Evolutionary conservation across 2,888 invertebrate species (phyloP), one percentile per base, ranked within the genome.

Genomic region (Trachelus troglodyta): DNA sequence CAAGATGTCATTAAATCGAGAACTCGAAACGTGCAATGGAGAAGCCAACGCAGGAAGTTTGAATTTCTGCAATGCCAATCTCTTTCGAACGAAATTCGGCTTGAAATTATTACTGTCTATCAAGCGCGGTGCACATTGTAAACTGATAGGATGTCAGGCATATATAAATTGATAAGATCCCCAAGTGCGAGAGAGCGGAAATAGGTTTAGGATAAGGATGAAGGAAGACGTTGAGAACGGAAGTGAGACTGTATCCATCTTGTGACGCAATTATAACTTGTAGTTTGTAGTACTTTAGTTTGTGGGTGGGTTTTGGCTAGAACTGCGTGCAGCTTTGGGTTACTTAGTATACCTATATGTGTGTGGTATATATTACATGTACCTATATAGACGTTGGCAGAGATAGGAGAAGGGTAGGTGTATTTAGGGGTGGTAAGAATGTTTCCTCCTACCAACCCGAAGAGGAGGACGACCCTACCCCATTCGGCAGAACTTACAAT

Each of bases 241-340:
- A 83, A 83, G 80, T 78, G 82, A 79, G 81, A 78, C 69, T 82
- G 83, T 81, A 85, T 85, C 86, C 87, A 85, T 85, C 85, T 84
- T 82, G 81, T 81, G 84, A 84, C 83, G 86, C 84, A 88, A 88
- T 88, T 88, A 88, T 87, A 87, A 87, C 84, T 87, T 86, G 83
- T 84, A 82, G 83, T 86, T 83, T 79, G 83, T 79, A 81, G 79
- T 82, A 84, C 81, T 81, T 83, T 81, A 80, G 81, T 84, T 85
- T 76, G 11, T 69, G 56, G 56, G 73, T 15, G 56, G 56, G 23
- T 56, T 56, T 56, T 56, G 56, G 56, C 23, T 56, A 56, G 23
- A 56, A 23, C 56, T 56, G 56, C 23, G 56, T 56, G 15, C 23
- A 56, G 23, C 56, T 23, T 56, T 56, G 9, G 23, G 56, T 56